Base-by-base conservation (phyloP, 2,888 invertebrate species). In the Heliconius ethilla region DNA sequence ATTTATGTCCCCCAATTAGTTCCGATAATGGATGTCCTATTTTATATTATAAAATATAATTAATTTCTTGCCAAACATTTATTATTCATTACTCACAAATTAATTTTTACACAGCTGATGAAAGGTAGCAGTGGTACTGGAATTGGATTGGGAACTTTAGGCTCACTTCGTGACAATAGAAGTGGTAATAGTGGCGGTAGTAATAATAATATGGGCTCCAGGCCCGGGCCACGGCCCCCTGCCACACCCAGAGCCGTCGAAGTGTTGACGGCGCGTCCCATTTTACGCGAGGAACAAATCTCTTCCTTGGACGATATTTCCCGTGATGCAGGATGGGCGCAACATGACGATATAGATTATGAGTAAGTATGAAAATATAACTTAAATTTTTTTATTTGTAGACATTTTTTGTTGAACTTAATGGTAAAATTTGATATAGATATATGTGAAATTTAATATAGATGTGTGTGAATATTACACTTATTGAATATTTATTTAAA, bases 281-380 rank as follows among this genome's bases (percentile, higher is more conserved):
- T 99, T 83, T 98, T 99, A 84, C 97, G 97, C 84, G 98, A 98
- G 88, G 98, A 98, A 89, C 98, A 98, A 90, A 95, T 99, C 85
- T 97, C 97, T 86, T 97, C 97, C 79, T 97, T 99, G 95, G 99
- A 99, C 91, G 97, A 98, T 88, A 97, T 98, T 84, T 96, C 97
- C 69, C 96, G 97, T 85, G 97, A 98, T 87, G 97, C 97, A 86
- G 98, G 98, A 81, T 99, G 99, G 99, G 97, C 98, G 79, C 97
- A 97, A 83, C 97, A 98, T 86, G 98, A 98, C 88, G 98, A 98
- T 89, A 98, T 99, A 88, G 98, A 99, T 92, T 99, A 98, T 89
- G 98, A 98, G 96, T 96, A 84, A 93, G 95, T 33, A 37, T 73
- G 51, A 51, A 51, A 51, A 51, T 51, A 51, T 51, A 22, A 7